Evolutionary conservation across 2,113 vertebrate genomes (phyloP), one percentile per base, ranked within the genome.

Genomic region (Glaucomys volans): DNA sequence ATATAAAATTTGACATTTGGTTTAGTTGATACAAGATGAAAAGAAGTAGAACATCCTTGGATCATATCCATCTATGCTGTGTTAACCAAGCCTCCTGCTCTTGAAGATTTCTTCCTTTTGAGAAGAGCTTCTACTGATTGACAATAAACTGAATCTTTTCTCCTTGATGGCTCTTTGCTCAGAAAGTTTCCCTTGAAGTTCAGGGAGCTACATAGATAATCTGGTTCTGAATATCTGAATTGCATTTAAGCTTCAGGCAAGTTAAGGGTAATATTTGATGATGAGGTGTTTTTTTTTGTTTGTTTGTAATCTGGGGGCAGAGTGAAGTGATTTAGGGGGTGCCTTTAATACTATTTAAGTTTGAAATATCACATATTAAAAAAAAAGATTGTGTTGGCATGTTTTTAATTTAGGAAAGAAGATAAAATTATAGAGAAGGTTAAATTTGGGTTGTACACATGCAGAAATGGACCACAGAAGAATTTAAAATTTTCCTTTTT

Each of bases 401-500:
- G 67, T 57, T 87, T 95, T 92, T 92, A 72, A 79, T 75, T 93
- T 84, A 72, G 87, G 32, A 77, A 95, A 87, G 52, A 91, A 95
- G 81, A 71, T 67, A 93, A 75, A 80, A 87, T 85, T 96, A 42
- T 95, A 42, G 30, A 88, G 71, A 67, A 95, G 54, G 79, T 92
- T 76, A 95, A 94, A 57, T 90, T 80, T 97, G 62, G 52, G 47
- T 87, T 81, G 35, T 90, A 20, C 42, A 64, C 47, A 67, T 75
- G 30, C 35, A 90, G 35, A 86, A 74, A 52, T 62, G 22, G 69
- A 74, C 42, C 69, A 52, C 91, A 96, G 82, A 87, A 90, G 44
- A 86, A 95, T 84, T 94, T 52, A 40, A 74, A 85, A 44, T 77
- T 40, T 87, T 44, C 35, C 37, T n/a, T 37, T 47, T 62, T 77